Conservation (phyloP, 2,797 vertebrate species). For the Sarcophilus harrisii region DNA sequence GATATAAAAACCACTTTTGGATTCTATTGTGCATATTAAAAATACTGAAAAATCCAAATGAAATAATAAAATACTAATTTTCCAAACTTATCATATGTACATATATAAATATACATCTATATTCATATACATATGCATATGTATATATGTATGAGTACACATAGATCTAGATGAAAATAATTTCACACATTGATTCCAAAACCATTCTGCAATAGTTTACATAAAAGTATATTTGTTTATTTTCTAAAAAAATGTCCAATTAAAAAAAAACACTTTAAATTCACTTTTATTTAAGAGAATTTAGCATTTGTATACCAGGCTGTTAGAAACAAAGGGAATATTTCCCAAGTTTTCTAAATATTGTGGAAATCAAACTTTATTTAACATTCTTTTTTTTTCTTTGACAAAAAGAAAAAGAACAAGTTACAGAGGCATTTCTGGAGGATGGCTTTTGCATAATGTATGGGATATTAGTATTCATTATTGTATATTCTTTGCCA, state of each 20-base stretch:
- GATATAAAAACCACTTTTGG: not conserved
- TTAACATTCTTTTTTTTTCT: constrained; percentile 63
- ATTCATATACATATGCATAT: not conserved
- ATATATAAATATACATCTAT: not conserved
- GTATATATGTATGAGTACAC: not conserved
- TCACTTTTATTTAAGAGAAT: constrained; percentile 38
- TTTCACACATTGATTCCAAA: not conserved
- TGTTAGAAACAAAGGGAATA: constrained; percentile 37
- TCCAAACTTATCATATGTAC: not conserved
- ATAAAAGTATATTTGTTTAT: constrained; percentile 29
- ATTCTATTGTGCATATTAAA: not conserved
- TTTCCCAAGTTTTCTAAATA: constrained; percentile 63
- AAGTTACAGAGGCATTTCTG: constrained; percentile 58
- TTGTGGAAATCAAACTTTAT: constrained; percentile 74
- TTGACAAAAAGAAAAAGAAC: constrained; percentile 74
- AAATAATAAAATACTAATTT: not conserved
- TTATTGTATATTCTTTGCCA: constrained; percentile 72
- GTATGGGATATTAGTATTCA: constrained; percentile 55
- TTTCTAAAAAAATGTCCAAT: not conserved
- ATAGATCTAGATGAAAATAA: not conserved
- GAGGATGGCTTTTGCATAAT: constrained; percentile 72
- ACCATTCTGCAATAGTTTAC: not conserved
- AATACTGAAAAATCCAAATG: not conserved
- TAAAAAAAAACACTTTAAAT: constrained; percentile 4
- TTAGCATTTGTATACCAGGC: not conserved